Evolutionary conservation across 2,888 invertebrate species (phyloP).

Genomic region (Leptarthrus brevirostris): DNA sequence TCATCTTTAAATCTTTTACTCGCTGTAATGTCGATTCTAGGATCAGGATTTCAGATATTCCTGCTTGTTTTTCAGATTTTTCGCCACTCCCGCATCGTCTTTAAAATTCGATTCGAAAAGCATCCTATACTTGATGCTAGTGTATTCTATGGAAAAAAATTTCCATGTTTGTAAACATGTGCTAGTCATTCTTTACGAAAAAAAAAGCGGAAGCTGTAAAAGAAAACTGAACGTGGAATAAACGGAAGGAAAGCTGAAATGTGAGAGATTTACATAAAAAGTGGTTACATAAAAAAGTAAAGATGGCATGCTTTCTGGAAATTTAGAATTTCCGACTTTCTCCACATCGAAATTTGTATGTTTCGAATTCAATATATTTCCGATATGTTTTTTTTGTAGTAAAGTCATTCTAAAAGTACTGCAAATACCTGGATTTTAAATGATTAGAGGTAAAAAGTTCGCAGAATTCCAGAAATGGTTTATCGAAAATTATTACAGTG

Average conservation of each 20-base stretch:
- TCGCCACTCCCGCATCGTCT: conserved; percentile 5
- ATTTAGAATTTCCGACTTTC: too few species aligned
- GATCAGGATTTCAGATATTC: conserved; percentile 27
- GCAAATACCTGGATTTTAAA: too few species aligned
- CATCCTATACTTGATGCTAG: not conserved
- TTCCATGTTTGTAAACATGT: conserved; percentile 30
- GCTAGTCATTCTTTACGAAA: conserved; percentile 8
- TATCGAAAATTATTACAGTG: too few species aligned
- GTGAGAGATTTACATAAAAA: conserved; percentile 11
- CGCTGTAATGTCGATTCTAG: conserved; percentile 21
- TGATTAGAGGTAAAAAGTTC: too few species aligned
- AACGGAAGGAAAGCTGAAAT: not conserved
- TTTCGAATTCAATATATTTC: too few species aligned
- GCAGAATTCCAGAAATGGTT: too few species aligned
- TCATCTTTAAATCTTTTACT: conserved; percentile 36
- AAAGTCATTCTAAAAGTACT: too few species aligned
- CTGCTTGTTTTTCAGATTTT: conserved; percentile 6
- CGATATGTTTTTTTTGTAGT: too few species aligned
- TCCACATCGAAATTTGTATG: too few species aligned
- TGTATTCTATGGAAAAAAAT: too few species aligned
- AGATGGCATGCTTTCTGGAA: too few species aligned
- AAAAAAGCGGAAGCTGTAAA: not conserved
- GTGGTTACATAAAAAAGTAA: conserved; percentile 17
- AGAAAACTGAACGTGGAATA: not conserved
- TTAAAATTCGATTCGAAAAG: conserved; percentile 28